A percentile compares a stretch with the other conserved stretches of the same genome.
Evolutionary conservation across 2,888 invertebrate species (phyloP).

Genomic region (Bombylius discolor): DNA sequence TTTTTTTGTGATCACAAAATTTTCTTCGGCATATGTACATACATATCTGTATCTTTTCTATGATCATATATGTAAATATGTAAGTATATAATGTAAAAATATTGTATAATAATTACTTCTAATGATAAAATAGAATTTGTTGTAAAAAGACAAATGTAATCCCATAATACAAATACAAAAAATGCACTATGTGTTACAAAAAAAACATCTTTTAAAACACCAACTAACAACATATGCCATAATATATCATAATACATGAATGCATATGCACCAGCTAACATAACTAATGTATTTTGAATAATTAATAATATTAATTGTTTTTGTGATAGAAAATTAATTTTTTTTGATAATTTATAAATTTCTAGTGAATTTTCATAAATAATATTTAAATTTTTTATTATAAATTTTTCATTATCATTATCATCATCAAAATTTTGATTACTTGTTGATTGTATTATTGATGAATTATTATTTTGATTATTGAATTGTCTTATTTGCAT

Average conservation of each 20-base stretch:
- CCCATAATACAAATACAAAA: background rate
- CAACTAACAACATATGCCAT: background rate
- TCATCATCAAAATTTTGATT: background rate
- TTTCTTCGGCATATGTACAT: too few relatives aligned
- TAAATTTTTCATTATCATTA: background rate
- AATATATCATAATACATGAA: background rate
- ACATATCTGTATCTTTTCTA: too few relatives aligned
- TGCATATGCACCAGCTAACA: background rate
- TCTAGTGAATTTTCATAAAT: background rate
- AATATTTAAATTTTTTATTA: background rate
- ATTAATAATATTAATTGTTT: background rate
- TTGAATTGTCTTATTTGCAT: background rate
- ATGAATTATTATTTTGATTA: background rate
- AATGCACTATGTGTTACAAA: background rate
- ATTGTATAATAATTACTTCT: background rate
- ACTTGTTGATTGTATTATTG: too few relatives aligned
- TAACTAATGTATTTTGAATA: background rate
- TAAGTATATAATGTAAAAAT: background rate
- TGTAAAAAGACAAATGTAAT: background rate
- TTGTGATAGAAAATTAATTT: background rate
- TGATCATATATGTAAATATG: too few relatives aligned
- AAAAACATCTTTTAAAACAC: background rate
- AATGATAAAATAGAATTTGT: background rate
- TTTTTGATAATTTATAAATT: background rate
- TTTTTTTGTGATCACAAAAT: too few relatives aligned